Conservation (phyloP, 1,140 invertebrate species). For the Temnothorax nylanderi region DNA sequence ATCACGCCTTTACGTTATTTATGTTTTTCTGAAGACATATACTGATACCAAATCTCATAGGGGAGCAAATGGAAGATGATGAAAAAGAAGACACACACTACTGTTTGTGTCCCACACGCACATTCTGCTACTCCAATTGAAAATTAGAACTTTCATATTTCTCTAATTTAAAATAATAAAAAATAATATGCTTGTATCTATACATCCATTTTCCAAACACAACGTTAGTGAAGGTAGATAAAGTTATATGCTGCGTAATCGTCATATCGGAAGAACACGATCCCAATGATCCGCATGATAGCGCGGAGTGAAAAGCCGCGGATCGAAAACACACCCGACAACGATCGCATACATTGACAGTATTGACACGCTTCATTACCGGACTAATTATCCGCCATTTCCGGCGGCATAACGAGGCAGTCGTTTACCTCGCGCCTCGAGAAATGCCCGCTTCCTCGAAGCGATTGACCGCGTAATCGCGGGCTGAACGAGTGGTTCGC, state of each 20-base stretch:
- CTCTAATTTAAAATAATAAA: background rate
- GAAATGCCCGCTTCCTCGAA: slow-evolving; percentile 61
- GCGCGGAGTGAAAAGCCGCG: background rate
- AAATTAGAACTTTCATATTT: background rate
- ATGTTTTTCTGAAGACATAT: background rate
- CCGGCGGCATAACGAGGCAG: slow-evolving; percentile 33
- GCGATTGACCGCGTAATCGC: slow-evolving; percentile 52
- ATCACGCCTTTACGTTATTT: background rate
- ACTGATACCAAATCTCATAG: background rate
- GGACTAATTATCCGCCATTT: slow-evolving; percentile 40
- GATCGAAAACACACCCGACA: background rate
- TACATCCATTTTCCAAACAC: background rate
- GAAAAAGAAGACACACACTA: background rate
- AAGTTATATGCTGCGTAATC: background rate
- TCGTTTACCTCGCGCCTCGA: slow-evolving; percentile 45
- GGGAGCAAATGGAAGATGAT: background rate
- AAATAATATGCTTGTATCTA: background rate
- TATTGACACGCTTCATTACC: slow-evolving; percentile 57
- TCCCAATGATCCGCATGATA: background rate
- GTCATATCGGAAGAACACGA: background rate
- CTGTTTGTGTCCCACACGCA: no score
- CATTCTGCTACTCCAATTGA: background rate
- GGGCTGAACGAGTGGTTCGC: slow-evolving; percentile 68
- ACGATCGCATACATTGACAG: slow-evolving; percentile 50
- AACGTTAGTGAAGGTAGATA: background rate